These are phyloP conservation scores for Stramonita haemastoma DNA, from an alignment of 2,888 invertebrate species.

Conservation along the genomic window DNA sequence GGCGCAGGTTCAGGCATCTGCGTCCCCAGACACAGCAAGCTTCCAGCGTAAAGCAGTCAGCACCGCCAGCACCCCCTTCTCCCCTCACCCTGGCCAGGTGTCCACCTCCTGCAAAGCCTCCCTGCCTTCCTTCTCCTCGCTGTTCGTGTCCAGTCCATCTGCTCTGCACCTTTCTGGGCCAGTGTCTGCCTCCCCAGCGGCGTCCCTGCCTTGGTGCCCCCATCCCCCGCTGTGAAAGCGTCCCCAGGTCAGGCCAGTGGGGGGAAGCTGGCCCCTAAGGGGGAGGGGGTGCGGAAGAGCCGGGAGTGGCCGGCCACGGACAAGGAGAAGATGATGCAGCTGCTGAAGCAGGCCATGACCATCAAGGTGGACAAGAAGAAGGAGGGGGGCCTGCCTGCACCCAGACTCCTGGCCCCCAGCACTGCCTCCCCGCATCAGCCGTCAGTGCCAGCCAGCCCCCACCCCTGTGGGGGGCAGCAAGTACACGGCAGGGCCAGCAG, in stretches of 20 bases:
- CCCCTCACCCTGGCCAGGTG: background rate
- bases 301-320: background rate
- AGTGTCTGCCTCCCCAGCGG: background rate
- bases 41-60: background rate
- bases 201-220: background rate
- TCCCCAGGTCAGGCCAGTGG: background rate
- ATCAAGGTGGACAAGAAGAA: conserved; percentile 30
- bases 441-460: background rate
- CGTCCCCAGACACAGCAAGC: background rate
- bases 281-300: background rate
- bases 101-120: background rate
- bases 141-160: conserved; percentile 26
- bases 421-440: background rate
- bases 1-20: background rate
- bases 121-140: conserved; percentile 33
- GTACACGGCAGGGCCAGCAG: background rate
- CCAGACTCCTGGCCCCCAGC: background rate
- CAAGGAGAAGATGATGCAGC: conserved; percentile 27
- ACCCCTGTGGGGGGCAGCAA: background rate
- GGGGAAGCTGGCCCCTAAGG: background rate
- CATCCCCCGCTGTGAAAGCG: background rate
- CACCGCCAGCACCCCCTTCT: background rate
- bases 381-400: background rate
- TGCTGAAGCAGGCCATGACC: conserved; percentile 36
- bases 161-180: background rate